A percentile compares a stretch with the other conserved stretches of the same genome.
These are phyloP conservation scores for Drosophila nigritarsus DNA, from an alignment of 2,888 invertebrate species.

Conservation along the genomic window DNA sequence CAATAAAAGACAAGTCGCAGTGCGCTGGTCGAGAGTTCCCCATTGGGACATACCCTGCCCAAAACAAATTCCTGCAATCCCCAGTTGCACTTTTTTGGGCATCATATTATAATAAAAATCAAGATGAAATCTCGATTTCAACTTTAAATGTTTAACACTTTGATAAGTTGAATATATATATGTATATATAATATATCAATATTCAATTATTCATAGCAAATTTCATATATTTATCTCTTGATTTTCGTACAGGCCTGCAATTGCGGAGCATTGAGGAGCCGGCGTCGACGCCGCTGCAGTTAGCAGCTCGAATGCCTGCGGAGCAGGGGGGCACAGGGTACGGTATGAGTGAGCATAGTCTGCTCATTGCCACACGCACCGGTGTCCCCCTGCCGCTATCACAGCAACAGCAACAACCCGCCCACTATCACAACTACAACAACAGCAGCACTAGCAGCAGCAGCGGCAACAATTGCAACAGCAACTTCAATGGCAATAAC, in stretches of 20 bases:
- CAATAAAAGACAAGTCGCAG: conserved; percentile 6
- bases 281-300: conserved; percentile 86
- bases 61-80: background rate
- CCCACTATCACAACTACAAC: conserved; percentile 60
- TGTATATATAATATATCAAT: no score
- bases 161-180: no score
- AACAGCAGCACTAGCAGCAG: conserved; percentile 41
- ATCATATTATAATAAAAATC: background rate
- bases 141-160: background rate
- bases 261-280: conserved; percentile 94
- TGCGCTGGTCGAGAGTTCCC: background rate
- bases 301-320: conserved; percentile 86
- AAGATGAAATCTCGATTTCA: background rate
- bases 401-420: conserved; percentile 71
- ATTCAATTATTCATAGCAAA: background rate
- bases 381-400: conserved; percentile 85
- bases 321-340: conserved; percentile 88
- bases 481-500: conserved; percentile 16
- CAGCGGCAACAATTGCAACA: conserved; percentile 30
- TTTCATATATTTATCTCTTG: background rate
- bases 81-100: background rate
- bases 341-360: conserved; percentile 87
- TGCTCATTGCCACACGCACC: conserved; percentile 85
- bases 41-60: background rate
- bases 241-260: conserved; percentile 89